Conservation (phyloP, 2,888 invertebrate species). For the Ctenicera cuprea region DNA sequence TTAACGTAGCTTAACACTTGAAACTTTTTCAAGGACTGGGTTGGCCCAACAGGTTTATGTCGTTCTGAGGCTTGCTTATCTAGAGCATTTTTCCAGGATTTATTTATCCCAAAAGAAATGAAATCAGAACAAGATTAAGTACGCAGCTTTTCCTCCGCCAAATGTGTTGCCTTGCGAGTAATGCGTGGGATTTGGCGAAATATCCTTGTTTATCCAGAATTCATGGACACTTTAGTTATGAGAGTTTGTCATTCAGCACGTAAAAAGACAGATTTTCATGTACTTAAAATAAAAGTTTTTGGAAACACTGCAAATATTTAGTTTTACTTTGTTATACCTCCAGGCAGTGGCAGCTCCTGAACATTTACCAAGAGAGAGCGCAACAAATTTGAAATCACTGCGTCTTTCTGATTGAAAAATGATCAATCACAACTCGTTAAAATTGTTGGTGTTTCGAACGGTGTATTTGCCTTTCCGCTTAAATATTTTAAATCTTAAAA, state of each 20-base stretch:
- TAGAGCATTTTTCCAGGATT: conserved; percentile 1
- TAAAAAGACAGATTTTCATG: too few relatives aligned
- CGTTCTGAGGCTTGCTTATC: not conserved
- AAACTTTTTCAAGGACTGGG: conserved; percentile 34
- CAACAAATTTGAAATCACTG: too few relatives aligned
- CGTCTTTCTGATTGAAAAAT: too few relatives aligned
- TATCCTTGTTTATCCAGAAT: not conserved
- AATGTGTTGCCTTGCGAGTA: not conserved
- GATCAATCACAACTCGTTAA: too few relatives aligned
- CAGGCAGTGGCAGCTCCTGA: too few relatives aligned
- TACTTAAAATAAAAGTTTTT: too few relatives aligned
- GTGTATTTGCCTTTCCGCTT: too few relatives aligned
- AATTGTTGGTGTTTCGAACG: too few relatives aligned
- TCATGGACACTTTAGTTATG: not conserved
- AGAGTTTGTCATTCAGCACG: not conserved
- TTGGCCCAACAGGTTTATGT: conserved; percentile 28
- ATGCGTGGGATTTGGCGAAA: not conserved
- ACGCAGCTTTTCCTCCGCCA: not conserved
- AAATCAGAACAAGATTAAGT: conserved; percentile 16
- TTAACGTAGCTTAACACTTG: conserved; percentile 10
- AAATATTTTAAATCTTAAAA: too few relatives aligned
- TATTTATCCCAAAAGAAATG: conserved; percentile 24
- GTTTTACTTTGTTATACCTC: too few relatives aligned
- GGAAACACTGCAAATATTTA: too few relatives aligned
- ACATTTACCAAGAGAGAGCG: too few relatives aligned